Percentiles rank a stretch among this genome's conserved stretches.
These are phyloP conservation scores for Centrocercus urophasianus DNA, from an alignment of 2,113 vertebrate genomes.

Conservation along the genomic window DNA sequence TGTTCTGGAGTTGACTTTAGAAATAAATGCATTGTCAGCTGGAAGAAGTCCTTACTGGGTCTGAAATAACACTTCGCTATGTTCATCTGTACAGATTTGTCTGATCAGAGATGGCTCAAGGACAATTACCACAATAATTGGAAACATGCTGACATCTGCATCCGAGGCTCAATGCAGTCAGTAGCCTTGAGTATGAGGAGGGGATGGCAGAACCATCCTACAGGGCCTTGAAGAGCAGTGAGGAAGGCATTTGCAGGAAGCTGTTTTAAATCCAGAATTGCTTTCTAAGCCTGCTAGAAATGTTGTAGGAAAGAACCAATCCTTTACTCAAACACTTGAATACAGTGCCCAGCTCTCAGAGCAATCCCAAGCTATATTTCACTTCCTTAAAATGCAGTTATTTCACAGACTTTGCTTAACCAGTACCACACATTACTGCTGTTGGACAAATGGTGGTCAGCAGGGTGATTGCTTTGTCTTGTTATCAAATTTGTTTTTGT, in stretches of 20 bases:
- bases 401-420: neutral
- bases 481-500: neutral
- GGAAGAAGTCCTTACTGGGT: conserved; percentile 17
- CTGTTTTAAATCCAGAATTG: neutral
- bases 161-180: neutral
- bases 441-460: neutral
- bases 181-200: neutral
- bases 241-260: neutral
- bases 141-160: conserved; percentile 42
- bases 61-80: conserved; percentile 38
- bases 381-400: neutral
- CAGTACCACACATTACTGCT: neutral
- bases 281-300: neutral
- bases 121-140: neutral
- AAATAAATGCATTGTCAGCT: conserved; percentile 45
- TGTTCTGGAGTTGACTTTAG: conserved; percentile 20
- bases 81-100: conserved; percentile 10
- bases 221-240: neutral
- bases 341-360: neutral
- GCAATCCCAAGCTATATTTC: neutral
- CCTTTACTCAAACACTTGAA: neutral
- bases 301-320: neutral
- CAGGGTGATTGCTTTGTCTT: neutral
- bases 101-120: conserved; percentile 24
- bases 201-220: neutral